A percentile compares a stretch with the other conserved stretches of the same genome.
Conservation (phyloP, 1,140 invertebrate species). For the Achatina immaculata region DNA sequence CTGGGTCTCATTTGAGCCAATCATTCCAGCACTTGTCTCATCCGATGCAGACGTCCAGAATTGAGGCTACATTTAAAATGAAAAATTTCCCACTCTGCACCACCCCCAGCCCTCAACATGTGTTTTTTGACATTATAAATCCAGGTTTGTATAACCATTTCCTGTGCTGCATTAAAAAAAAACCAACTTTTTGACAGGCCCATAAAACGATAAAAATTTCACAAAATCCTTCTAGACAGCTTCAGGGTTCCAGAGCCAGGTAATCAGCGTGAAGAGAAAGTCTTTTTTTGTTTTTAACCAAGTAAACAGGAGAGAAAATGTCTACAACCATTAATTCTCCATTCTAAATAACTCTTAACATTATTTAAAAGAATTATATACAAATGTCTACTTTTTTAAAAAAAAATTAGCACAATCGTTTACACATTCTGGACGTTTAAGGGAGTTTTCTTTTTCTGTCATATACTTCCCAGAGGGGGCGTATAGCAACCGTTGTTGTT, state of each 20-base stretch:
- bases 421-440: neutral
- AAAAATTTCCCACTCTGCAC: no score
- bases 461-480: neutral
- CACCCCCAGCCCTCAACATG: no score
- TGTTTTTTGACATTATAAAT: no score
- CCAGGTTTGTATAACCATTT: neutral
- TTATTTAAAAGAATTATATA: constrained; percentile 16
- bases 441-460: neutral
- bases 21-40: no score
- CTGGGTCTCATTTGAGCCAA: no score
- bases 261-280: neutral
- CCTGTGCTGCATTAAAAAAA: neutral
- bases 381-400: constrained; percentile 5
- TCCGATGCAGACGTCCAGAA: no score
- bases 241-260: neutral
- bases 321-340: neutral
- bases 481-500: neutral
- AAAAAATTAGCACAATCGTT: constrained; percentile 1
- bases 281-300: neutral
- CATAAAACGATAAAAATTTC: neutral
- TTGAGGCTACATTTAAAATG: no score
- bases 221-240: neutral
- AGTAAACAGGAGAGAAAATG: neutral
- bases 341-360: neutral
- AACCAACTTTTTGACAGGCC: constrained; percentile 3